phyloP scores from a whole-genome alignment of 2,888 invertebrate genomes.

The Pheosia gnoma region DNA sequence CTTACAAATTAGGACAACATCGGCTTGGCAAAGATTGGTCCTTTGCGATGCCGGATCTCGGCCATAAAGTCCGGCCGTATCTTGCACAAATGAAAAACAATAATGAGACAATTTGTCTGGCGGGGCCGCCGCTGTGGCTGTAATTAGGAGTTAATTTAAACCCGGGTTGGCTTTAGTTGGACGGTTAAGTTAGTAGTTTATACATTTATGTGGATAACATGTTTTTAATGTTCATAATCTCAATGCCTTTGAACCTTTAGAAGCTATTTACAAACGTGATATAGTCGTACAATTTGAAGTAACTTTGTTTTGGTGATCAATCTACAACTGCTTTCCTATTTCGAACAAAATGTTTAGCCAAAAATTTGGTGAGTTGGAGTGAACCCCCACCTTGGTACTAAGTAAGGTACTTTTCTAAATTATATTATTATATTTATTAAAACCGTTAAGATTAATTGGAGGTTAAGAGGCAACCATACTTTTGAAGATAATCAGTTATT shows the following conservation, averaged over 20 bases:
- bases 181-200: background rate
- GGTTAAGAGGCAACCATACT: background rate
- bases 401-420: too few relatives aligned
- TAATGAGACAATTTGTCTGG: slow-evolving; percentile 55
- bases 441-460: background rate
- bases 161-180: slow-evolving; percentile 6
- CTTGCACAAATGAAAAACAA: slow-evolving; percentile 53
- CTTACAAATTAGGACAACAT: slow-evolving; percentile 44
- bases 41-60: slow-evolving; percentile 22
- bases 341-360: too few relatives aligned
- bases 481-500: too few relatives aligned
- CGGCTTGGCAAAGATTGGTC: slow-evolving; percentile 38
- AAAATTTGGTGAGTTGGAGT: too few relatives aligned
- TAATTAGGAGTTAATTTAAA: slow-evolving; percentile 32
- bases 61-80: slow-evolving; percentile 18
- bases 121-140: slow-evolving; percentile 16
- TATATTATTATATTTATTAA: too few relatives aligned
- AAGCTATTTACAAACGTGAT: too few relatives aligned
- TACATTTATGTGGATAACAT: background rate
- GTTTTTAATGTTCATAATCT: background rate
- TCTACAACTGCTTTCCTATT: too few relatives aligned
- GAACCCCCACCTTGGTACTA: too few relatives aligned
- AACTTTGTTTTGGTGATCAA: too few relatives aligned
- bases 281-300: too few relatives aligned
- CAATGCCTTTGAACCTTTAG: too few relatives aligned